Evolutionary conservation across 2,888 invertebrate genomes (phyloP).

Genomic region (Mythimna lalbum): DNA sequence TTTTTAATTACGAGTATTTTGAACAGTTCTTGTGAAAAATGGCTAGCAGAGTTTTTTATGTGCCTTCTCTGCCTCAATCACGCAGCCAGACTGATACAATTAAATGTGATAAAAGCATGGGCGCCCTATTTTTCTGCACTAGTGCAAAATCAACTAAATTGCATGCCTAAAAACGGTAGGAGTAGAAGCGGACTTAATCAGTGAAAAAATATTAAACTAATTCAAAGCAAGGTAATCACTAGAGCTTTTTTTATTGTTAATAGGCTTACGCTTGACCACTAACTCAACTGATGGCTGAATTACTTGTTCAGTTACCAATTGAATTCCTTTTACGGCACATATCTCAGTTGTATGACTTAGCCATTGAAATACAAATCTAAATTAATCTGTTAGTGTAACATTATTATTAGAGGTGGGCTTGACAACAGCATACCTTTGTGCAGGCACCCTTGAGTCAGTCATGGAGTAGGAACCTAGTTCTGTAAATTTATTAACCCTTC

Average conservation of each 20-base stretch:
- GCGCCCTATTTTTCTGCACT: too few relatives aligned
- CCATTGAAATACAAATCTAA: slow-evolving; percentile 44
- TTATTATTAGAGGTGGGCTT: slow-evolving; percentile 30
- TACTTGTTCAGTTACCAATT: slow-evolving; percentile 30
- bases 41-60: too few relatives aligned
- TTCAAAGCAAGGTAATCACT: slow-evolving; percentile 22
- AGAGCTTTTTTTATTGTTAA: not conserved
- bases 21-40: too few relatives aligned
- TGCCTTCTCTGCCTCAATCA: too few relatives aligned
- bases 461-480: not conserved
- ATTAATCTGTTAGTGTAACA: slow-evolving; percentile 34
- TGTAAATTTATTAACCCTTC: too few relatives aligned
- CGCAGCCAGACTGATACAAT: too few relatives aligned
- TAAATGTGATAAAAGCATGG: too few relatives aligned
- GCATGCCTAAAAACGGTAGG: too few relatives aligned
- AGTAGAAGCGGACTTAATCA: too few relatives aligned
- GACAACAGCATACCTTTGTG: slow-evolving; percentile 21
- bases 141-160: too few relatives aligned
- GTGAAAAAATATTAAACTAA: slow-evolving; percentile 10
- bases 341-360: slow-evolving; percentile 33
- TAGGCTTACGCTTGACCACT: too few relatives aligned
- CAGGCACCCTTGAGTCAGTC: not conserved
- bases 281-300: not conserved
- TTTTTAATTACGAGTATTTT: too few relatives aligned
- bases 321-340: slow-evolving; percentile 47